Conservation (phyloP, 2,797 vertebrate genomes). For the Coregonus ussuriensis region DNA sequence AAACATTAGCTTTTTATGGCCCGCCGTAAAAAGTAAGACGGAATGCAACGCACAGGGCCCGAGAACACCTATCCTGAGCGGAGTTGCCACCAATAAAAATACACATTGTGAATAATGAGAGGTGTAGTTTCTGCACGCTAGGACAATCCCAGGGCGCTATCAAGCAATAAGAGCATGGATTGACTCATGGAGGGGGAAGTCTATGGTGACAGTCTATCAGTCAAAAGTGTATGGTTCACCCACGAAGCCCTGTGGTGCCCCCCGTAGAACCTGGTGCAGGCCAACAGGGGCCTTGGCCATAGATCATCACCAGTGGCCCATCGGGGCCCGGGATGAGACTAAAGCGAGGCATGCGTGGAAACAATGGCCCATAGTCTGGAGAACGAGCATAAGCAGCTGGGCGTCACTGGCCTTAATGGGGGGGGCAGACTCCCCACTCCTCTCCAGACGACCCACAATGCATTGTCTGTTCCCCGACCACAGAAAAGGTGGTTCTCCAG, state of each 20-base stretch:
- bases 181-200: not conserved
- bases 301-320: slow-evolving; percentile 77
- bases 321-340: slow-evolving; percentile 65
- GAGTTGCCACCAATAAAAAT: slow-evolving; percentile 56
- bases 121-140: not conserved
- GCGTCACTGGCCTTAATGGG: slow-evolving; percentile 77
- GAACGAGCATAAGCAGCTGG: slow-evolving; percentile 82
- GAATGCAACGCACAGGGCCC: slow-evolving; percentile 47
- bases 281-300: slow-evolving; percentile 62
- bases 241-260: slow-evolving; percentile 53
- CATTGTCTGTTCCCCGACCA: slow-evolving; percentile 76
- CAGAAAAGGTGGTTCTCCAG: slow-evolving; percentile 74
- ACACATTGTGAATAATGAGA: slow-evolving; percentile 34
- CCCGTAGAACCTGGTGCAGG: slow-evolving; percentile 40
- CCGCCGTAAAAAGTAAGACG: slow-evolving; percentile 61
- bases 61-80: slow-evolving; percentile 43
- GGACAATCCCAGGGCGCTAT: not conserved
- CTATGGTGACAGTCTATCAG: slow-evolving; percentile 66
- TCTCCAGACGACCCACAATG: slow-evolving; percentile 74
- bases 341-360: slow-evolving; percentile 58
- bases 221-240: slow-evolving; percentile 76
- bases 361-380: slow-evolving; percentile 80
- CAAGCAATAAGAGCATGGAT: not conserved
- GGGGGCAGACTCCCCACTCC: slow-evolving; percentile 61
- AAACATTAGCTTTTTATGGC: slow-evolving; percentile 74